Base-by-base conservation (phyloP, 2,888 invertebrate species). In the Heliconius aoede region DNA sequence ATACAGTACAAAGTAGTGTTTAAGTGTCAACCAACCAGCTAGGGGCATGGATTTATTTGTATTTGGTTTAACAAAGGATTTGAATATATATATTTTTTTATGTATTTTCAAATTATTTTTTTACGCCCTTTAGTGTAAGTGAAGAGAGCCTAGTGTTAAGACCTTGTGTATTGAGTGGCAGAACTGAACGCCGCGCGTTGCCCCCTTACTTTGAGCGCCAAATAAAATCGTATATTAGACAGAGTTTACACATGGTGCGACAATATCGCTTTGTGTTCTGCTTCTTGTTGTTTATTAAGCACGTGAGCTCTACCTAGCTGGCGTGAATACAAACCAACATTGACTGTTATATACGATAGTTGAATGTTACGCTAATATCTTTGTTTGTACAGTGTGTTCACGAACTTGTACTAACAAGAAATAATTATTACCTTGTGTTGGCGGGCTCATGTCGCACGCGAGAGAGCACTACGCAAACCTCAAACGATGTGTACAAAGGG, bases 1-100 rank as follows among this genome's bases (percentile, higher is more conserved):
- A 85, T 85, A 85, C 83, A 84, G 84, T 82, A 83, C 83, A 81
- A 82, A 81, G 81, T 84, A 83, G 83, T 84, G 85, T 85, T 85
- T 85, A 83, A 83, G 78, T 82, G 81, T 80, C 81, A 81, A 80
- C 81, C 60, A 40, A 28, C 73, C 30, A 40, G 69, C 40, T n/a
- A 55, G 24, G 46, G 28, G 68, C 46, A 60, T 18, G 40, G 58
- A 36, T 68, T 68, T 74, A 61, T 60, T 55, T 30, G 30, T 55
- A 24, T 32, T 55, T 69, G n/a, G n/a, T n/a, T n/a, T n/a, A 46
- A 21, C 46, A 21, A 46, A 21, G 46, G 21, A 46, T 0, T 46
- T 46, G 2, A 7, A 46, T 21, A 46, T 8, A 21, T 46, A 46
- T 46, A 46, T 8, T 46, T 46, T 46, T 46, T 18, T 46, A 46